Evolutionary conservation across 2,113 vertebrate species (phyloP), one percentile per base, ranked within the genome.

Genomic region (Eonycteris spelaea): DNA sequence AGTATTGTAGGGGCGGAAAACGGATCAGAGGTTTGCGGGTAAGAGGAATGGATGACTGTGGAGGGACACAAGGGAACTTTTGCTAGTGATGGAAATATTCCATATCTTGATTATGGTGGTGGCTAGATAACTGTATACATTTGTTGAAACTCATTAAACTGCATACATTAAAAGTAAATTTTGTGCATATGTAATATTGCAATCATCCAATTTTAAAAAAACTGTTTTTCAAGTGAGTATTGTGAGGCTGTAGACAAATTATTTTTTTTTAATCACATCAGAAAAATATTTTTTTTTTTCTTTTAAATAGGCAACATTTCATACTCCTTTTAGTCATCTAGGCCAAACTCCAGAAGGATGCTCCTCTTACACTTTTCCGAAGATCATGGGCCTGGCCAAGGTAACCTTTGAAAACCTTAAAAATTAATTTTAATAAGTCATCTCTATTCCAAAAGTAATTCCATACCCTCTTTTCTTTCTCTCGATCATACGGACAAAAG

Each of bases 321-420:
- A 99, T 33, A 98, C 97, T 16, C 99, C 99, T 0, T 99, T 99
- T 95, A 99, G 96, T 91, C 97, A 98, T 7, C 98, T 99, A 26
- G 99, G 99, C 26, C 99, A 98, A 94, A 98, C 97, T 95, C 98
- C 99, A 1, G 99, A 99, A 97, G 99, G 99, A 4, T 99, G 99
- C 77, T 99, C 99, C 10, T 99, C 99, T 24, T 99, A 99, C 78
- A 98, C 98, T 7, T 99, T 99, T 74, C 99, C 99, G 33, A 99
- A 98, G 98, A 98, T 99, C 0, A 99, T 99, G 99, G 99, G 99
- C 5, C 5, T 95, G n/a, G 97, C 98, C 67, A 99, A 99, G 99
- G 99, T 99, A 97, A 97, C 59, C 70, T 70, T 30, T 26, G 71
- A 40, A 57, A 84, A 15, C 78, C 28, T 85, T 77, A 61, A 73